phyloP scores from a whole-genome alignment of 2,888 invertebrate species.

The Chrysina gloriosa region DNA sequence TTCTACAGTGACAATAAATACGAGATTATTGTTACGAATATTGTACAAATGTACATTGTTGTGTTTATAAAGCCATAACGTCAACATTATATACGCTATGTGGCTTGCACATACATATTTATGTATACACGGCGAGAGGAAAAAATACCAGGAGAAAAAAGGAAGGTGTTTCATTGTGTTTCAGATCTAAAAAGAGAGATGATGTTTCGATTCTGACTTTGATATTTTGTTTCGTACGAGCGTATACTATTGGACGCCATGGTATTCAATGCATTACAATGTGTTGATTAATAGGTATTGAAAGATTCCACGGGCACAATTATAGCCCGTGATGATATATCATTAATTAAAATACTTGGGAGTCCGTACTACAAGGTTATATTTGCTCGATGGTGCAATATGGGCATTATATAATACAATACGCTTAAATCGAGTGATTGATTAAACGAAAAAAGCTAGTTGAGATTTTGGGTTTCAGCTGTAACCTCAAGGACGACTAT shows the following conservation, averaged over 20 bases:
- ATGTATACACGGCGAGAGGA: background rate
- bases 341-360: background rate
- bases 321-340: too few species aligned
- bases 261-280: too few species aligned
- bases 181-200: too few species aligned
- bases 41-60: background rate
- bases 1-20: constrained; percentile 19
- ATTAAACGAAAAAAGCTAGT: background rate
- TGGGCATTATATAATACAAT: background rate
- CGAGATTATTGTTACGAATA: background rate
- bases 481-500: background rate
- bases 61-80: constrained; percentile 15
- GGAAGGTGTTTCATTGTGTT: too few species aligned
- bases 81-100: background rate
- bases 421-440: background rate
- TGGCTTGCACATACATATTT: background rate
- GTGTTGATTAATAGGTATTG: too few species aligned
- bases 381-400: background rate
- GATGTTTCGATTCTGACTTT: too few species aligned
- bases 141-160: too few species aligned
- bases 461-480: background rate
- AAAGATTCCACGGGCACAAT: too few species aligned
- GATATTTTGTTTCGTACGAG: too few species aligned
- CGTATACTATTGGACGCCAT: too few species aligned
- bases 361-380: background rate